Evolutionary conservation across 2,888 invertebrate genomes (phyloP), one percentile per base, ranked within the genome.

Genomic region (Pharmacophagus antenor): DNA sequence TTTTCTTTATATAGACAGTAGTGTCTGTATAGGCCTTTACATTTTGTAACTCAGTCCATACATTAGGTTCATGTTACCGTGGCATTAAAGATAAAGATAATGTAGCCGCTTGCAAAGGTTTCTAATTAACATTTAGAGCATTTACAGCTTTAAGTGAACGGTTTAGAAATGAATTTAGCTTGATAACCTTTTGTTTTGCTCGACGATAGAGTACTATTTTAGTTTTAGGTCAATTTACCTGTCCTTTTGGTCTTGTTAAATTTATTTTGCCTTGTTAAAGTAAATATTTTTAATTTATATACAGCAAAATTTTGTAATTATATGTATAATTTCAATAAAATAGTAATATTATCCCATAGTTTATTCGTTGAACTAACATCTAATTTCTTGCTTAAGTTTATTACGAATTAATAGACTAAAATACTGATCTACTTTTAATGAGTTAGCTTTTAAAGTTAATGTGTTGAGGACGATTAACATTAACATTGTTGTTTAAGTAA

Each of bases 51-150:
- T 12, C 5, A 46, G 37, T 37, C 52, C 52, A 20, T 52, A 8
- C 21, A 52, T 58, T 52, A 41, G 41, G 52, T 52, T 58, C 52
- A 44, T n/a, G 41, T 58, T 58, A 52, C 58, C 51, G 44, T 25
- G 56, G 56, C 46, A 51, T 58, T 57, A 50, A 31, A 51, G 46
- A 46, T 58, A 52, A 52, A 47, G 52, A 37, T 51, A 44, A 52
- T 22, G 31, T 31, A 10, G 51, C 31, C n/a, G 20, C 37, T 58
- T 47, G n/a, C 37, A 47, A 52, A 37, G 46, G 37, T 46, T 37
- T 52, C 18, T 52, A 20, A 52, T 27, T 21, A 51, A 18, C 6
- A 15, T 18, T 17, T 18, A 52, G 10, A 18, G 52, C 18, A 37
- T 37, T 25, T 25, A 23, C 20, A 25, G 22, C 23, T 50, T 56